A percentile compares a stretch with the other conserved stretches of the same genome.
Evolutionary conservation across 2,888 invertebrate genomes (phyloP).

Genomic region (Disparrhopalites patrizii): DNA sequence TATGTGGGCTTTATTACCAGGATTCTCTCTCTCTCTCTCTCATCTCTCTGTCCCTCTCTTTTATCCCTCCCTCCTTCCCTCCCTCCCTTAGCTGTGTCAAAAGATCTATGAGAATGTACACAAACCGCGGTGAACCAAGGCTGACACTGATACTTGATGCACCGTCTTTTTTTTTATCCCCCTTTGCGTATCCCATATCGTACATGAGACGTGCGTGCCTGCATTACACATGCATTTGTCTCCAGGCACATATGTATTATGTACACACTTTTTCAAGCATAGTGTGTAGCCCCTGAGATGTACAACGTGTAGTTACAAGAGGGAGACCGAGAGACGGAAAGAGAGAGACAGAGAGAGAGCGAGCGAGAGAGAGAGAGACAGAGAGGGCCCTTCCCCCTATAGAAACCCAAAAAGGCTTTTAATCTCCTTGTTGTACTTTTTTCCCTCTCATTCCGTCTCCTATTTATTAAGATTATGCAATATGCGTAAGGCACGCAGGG

Average conservation of each 20-base stretch:
- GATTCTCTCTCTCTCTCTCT: neutral
- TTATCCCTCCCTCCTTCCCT: neutral
- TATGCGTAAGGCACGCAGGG: constrained; percentile 12
- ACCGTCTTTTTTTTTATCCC: neutral
- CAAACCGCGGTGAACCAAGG: neutral
- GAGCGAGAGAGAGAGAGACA: neutral
- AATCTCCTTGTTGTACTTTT: no score
- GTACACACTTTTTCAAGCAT: no score
- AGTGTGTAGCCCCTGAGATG: no score
- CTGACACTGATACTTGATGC: neutral
- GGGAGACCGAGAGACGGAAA: neutral
- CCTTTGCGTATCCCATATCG: neutral
- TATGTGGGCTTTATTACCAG: constrained; percentile 1
- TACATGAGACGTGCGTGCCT: no score
- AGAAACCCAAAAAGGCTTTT: neutral
- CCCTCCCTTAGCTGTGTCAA: neutral
- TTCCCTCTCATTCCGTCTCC: neutral
- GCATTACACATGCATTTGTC: no score
- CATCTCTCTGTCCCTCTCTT: neutral
- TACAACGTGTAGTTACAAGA: no score
- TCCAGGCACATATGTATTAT: neutral
- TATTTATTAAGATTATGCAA: neutral
- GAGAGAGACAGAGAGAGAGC: neutral
- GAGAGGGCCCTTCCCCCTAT: neutral
- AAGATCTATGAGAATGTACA: neutral